Conservation (phyloP, 2,888 invertebrate species). For the Anthophora plumipes region DNA sequence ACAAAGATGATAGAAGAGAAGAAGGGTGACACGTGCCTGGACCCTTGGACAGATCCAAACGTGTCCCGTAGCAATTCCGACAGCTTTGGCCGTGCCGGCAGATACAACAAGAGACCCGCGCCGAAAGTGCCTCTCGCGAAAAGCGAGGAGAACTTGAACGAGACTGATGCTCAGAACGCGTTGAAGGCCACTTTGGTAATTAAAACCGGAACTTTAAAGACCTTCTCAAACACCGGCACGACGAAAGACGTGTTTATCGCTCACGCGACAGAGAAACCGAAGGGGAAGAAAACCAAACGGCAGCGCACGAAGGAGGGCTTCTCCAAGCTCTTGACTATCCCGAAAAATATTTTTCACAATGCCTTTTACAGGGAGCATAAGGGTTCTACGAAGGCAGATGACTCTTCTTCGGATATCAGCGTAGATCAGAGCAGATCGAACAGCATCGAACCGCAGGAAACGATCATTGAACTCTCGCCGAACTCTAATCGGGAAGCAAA, state of each 20-base stretch:
- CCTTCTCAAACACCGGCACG: constrained; percentile 73
- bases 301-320: constrained; percentile 77
- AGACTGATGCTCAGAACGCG: constrained; percentile 73
- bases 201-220: constrained; percentile 84
- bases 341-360: constrained; percentile 80
- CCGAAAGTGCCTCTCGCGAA: constrained; percentile 83
- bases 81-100: constrained; percentile 83
- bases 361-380: constrained; percentile 79
- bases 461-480: constrained; percentile 52
- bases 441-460: constrained; percentile 72
- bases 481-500: constrained; percentile 35
- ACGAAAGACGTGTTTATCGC: constrained; percentile 76
- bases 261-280: constrained; percentile 64
- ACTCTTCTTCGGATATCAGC: constrained; percentile 62
- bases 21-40: background rate
- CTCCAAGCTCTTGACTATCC: constrained; percentile 79
- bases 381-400: constrained; percentile 58
- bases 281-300: constrained; percentile 67
- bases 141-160: constrained; percentile 64
- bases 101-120: constrained; percentile 86
- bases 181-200: constrained; percentile 85
- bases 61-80: constrained; percentile 75
- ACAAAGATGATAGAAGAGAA: background rate
- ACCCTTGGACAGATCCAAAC: constrained; percentile 28
- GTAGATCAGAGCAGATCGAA: constrained; percentile 72